phyloP scores from a whole-genome alignment of 2,113 vertebrate species.

The Gallinago undulata region DNA sequence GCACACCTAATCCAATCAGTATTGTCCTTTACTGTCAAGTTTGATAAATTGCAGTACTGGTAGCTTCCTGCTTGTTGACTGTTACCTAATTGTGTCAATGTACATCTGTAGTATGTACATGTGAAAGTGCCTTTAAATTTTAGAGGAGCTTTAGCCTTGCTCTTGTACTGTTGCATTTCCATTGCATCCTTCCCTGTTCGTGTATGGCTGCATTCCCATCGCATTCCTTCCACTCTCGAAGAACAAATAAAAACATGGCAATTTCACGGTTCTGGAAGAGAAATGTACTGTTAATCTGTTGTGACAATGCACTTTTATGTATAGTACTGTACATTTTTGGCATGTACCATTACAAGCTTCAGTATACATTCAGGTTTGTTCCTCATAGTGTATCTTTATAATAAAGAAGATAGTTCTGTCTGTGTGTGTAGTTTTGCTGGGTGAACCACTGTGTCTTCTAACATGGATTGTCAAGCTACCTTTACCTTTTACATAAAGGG shows the following conservation, averaged over 20 bases:
- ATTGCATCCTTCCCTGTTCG: constrained; percentile 65
- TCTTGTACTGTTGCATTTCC: constrained; percentile 79
- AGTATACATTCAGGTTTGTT: constrained; percentile 84
- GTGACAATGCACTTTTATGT: constrained; percentile 97
- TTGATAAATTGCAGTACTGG: constrained; percentile 78
- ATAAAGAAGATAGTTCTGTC: constrained; percentile 94
- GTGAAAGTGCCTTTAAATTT: constrained; percentile 99
- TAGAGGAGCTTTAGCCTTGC: constrained; percentile 87
- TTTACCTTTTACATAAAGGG: not conserved
- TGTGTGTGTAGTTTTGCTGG: constrained; percentile 32
- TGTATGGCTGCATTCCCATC: constrained; percentile 73
- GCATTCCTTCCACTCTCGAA: constrained; percentile 65
- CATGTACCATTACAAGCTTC: constrained; percentile 90
- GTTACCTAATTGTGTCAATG: constrained; percentile 84
- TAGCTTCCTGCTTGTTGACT: constrained; percentile 83
- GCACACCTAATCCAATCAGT: constrained; percentile 73
- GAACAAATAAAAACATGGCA: constrained; percentile 68
- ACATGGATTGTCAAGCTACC: not conserved
- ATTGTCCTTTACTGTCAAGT: constrained; percentile 78
- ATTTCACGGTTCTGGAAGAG: constrained; percentile 76
- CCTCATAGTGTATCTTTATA: constrained; percentile 89
- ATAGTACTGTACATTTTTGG: constrained; percentile 94
- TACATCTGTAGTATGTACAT: constrained; percentile 94
- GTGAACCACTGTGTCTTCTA: not conserved
- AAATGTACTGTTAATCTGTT: constrained; percentile 86